Evolutionary conservation across 2,797 vertebrate species (phyloP), one percentile per base, ranked within the genome.

Genomic region (Remorina albescens): DNA sequence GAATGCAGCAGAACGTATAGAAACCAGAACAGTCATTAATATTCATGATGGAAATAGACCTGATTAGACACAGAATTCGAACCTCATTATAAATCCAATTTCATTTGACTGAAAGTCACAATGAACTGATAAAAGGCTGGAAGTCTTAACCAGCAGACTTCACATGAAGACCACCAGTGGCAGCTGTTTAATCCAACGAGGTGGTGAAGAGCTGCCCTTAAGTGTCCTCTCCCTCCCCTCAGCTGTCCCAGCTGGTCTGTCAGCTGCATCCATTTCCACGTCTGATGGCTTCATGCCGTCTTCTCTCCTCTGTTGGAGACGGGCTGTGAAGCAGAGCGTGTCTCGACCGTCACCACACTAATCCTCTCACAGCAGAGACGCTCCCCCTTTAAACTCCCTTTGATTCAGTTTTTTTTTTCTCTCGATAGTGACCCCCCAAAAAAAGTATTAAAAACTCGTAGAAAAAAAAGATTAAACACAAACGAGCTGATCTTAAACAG

Each of bases 211-310:
- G 74, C 51, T 39, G 81, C 74, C 64, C 28, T 4, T 25, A 19
- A 73, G 74, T 64, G 80, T 88, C 84, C 74, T 72, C 71, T 84
- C 64, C 76, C 44, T 89, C 83, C 77, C 71, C 60, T 84, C 78
- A 19, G 68, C 76, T 71, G 75, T 44, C 88, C 65, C 73, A 72
- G 77, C 71, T 71, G 67, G 85, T 80, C 80, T 13, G 10, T 84
- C 86, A 77, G 71, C 63, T 5, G 54, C 63, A 10, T 55, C 58
- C 7, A 1, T 56, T 37, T 37, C 36, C 36, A 13, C 36, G 61
- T 28, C 46, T 61, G 64, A 82, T 13, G 71, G 37, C 78, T 60
- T 59, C 75, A 58, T 36, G 32, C 63, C 64, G 83, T 49, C 75
- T 36, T 57, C 49, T 30, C 57, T 42, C 53, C 58, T 71, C 51